Evolutionary conservation across 2,113 vertebrate species (phyloP).

Genomic region (Vimba vimba): DNA sequence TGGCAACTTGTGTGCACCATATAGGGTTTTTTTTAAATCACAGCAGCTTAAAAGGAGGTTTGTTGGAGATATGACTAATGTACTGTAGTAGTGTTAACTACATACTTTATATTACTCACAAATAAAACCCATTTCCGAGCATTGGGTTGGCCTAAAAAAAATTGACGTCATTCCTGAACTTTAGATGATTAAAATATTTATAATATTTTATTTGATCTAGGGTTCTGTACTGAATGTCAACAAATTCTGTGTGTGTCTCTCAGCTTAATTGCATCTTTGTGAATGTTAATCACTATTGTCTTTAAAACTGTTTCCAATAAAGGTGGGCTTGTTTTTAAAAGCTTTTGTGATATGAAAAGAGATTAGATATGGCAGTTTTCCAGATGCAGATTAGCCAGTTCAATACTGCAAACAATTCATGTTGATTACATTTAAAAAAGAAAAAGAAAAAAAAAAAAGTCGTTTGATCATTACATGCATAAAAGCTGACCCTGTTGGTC

Average conservation of each 20-base stretch:
- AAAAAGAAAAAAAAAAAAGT: no score
- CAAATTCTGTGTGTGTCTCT: not conserved
- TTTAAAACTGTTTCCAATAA: not conserved
- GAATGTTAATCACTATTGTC: not conserved
- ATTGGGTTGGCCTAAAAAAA: not conserved
- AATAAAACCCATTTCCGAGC: not conserved
- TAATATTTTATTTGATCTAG: not conserved
- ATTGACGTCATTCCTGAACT: not conserved
- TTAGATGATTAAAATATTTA: not conserved
- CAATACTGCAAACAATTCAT: not conserved
- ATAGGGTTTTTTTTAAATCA: not conserved
- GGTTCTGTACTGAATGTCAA: not conserved
- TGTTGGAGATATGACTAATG: not conserved
- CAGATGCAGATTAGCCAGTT: not conserved
- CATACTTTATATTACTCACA: not conserved
- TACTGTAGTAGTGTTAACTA: not conserved
- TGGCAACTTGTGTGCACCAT: not conserved
- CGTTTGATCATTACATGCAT: no score
- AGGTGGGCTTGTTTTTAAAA: not conserved
- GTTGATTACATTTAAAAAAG: not conserved
- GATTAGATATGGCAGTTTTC: not conserved
- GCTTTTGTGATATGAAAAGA: not conserved
- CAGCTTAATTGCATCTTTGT: not conserved
- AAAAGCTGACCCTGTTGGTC: not conserved
- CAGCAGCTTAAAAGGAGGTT: not conserved